These are phyloP conservation scores for Stichopus horrens DNA, from an alignment of 53 echinoderm and acorn worm genomes.

Conservation along the genomic window DNA sequence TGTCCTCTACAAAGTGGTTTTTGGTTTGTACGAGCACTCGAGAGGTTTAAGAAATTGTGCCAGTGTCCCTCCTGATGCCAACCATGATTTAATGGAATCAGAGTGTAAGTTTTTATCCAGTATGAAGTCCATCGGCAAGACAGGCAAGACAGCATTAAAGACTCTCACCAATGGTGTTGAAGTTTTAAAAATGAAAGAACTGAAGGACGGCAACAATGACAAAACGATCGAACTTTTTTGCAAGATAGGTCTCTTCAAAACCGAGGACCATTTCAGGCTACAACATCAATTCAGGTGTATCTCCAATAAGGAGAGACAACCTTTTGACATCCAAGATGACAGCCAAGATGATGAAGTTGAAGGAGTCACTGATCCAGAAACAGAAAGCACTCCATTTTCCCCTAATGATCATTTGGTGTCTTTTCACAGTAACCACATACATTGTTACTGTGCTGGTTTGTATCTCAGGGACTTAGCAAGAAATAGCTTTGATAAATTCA, in stretches of 20 bases:
- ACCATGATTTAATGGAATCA: too few relatives aligned
- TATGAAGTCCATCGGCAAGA: not conserved
- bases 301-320: not conserved
- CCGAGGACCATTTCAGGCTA: not conserved
- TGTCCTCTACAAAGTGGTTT: constrained; percentile 11
- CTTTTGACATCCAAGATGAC: not conserved
- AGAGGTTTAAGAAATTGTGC: not conserved
- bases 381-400: not conserved
- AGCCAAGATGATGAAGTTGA: constrained; percentile 6
- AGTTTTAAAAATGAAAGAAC: not conserved
- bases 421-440: constrained; percentile 31
- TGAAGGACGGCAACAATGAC: not conserved
- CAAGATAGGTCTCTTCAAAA: constrained; percentile 5
- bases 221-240: not conserved
- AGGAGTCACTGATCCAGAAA: not conserved
- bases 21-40: not conserved
- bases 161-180: not conserved
- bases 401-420: not conserved
- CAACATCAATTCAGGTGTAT: not conserved
- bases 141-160: not conserved
- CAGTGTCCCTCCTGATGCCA: not conserved
- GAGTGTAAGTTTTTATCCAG: not conserved
- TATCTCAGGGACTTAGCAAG: constrained; percentile 24
- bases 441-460: constrained; percentile 13
- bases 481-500: not conserved